Evolutionary conservation across 2,888 invertebrate species (phyloP).

Genomic region (Oscheius sp.): DNA sequence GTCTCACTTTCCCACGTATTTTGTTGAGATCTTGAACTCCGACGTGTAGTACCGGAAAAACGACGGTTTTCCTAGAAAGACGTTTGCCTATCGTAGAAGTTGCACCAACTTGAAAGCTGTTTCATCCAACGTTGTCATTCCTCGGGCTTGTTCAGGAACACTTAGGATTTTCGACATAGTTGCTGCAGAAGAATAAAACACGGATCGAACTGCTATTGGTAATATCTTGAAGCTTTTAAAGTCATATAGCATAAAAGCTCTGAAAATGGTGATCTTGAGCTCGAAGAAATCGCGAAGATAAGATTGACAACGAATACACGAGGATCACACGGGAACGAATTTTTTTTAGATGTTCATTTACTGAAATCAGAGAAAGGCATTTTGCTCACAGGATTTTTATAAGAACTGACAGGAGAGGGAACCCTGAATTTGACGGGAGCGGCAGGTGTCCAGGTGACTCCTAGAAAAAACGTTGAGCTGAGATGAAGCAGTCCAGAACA

Average conservation of each 20-base stretch:
- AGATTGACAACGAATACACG: background rate
- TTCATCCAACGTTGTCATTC: slow-evolving; percentile 62
- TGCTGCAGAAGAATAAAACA: background rate
- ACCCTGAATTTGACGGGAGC: slow-evolving; percentile 29
- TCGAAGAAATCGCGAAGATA: background rate
- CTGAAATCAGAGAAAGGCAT: slow-evolving; percentile 32
- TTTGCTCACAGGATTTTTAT: slow-evolving; percentile 20
- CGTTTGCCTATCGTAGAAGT: background rate
- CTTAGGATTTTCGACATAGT: slow-evolving; percentile 8
- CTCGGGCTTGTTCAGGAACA: slow-evolving; percentile 54
- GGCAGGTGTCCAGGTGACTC: slow-evolving; percentile 14
- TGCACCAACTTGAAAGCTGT: slow-evolving; percentile 47
- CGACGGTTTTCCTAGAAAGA: slow-evolving; percentile 27
- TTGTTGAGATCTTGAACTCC: slow-evolving; percentile 39
- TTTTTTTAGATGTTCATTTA: background rate
- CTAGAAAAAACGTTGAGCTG: slow-evolving; percentile 30
- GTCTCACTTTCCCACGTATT: slow-evolving; percentile 42
- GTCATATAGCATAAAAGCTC: background rate
- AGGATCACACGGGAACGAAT: background rate
- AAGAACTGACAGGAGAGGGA: slow-evolving; percentile 25
- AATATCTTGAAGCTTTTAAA: slow-evolving; percentile 1
- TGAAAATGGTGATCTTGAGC: background rate
- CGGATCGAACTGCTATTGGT: background rate
- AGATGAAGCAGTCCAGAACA: background rate
- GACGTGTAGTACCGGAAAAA: slow-evolving; percentile 48